Evolutionary conservation across 1,140 invertebrate genomes (phyloP), one percentile per base, ranked within the genome.

Genomic region (Drosophila lacteicornis): DNA sequence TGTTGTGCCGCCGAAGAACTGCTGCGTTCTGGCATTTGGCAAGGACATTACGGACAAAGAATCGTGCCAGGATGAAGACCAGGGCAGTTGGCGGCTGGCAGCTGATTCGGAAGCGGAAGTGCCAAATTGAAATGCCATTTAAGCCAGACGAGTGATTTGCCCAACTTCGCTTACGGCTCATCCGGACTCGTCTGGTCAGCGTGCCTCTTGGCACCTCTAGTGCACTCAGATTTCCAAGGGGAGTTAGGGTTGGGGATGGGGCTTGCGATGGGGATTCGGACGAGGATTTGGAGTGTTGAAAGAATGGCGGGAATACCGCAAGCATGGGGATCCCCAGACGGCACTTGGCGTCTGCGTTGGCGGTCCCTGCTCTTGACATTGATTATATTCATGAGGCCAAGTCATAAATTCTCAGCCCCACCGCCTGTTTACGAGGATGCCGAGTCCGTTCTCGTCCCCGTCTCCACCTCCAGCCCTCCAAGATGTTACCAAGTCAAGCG

Each of bases 51-150:
- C 81, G 84, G 85, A 88, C 84, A 90, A 74, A 88, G 69, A 71
- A 60, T 73, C 55, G 50, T 45, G 59, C 33, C 60, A 73, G 43
- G 33, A 56, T 19, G 36, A 42, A 55, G 25, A 17, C 17, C 47
- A 4, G 9, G 47, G 27, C 27, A 33, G n/a, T 33, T 38, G 51
- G 65, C 53, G 50, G 42, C 9, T 13, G 67, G 73, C 30, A 27
- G 22, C 40, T n/a, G 62, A 38, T 30, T 66, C 80, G 90, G 82
- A 87, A 84, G 79, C 90, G 90, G 90, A 91, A 90, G 76, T 87
- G 58, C 68, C 85, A 79, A 90, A 91, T 91, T 87, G 82, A 91
- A 91, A 90, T 82, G 75, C 66, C 82, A 84, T 91, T 91, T 87
- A 77, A 84, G 84, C 82, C 74, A 65, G 66, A 61, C 60, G 57